Evolutionary conservation across 1,140 invertebrate species (phyloP).

Genomic region (Papilio helenus): DNA sequence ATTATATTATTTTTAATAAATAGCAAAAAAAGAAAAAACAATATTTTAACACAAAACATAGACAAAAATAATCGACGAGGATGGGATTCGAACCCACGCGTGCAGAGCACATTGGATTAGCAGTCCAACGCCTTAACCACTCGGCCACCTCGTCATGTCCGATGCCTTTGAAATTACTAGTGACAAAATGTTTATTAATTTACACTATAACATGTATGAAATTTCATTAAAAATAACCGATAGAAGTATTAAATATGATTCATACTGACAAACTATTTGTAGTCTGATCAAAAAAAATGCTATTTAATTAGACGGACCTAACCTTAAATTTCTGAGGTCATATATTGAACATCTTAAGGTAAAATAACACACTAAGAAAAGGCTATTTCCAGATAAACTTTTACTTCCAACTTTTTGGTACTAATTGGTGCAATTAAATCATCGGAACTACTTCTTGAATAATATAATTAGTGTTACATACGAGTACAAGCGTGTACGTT

Average conservation of each 20-base stretch:
- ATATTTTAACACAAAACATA: background rate
- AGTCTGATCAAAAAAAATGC: no score
- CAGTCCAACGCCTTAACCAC: conserved; percentile 95
- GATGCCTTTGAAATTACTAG: background rate
- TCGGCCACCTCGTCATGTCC: conserved; percentile 90
- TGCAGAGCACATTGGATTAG: conserved; percentile 88
- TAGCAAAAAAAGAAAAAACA: background rate
- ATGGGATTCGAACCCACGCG: conserved; percentile 95
- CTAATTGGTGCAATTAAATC: no score
- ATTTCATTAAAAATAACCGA: background rate
- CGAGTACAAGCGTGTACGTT: background rate
- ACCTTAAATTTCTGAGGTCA: no score
- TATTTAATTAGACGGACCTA: no score
- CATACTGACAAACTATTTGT: no score
- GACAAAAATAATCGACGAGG: conserved; percentile 85
- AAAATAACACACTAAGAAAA: background rate
- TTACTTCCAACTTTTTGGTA: no score
- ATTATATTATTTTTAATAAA: background rate
- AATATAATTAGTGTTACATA: no score
- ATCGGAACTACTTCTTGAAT: no score
- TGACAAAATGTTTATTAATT: background rate
- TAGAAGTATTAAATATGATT: no score
- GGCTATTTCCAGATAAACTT: background rate
- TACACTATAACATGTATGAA: background rate
- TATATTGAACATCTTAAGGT: no score